Conservation (phyloP, 2,113 vertebrate genomes). For the Leucoraja erinaceus region DNA sequence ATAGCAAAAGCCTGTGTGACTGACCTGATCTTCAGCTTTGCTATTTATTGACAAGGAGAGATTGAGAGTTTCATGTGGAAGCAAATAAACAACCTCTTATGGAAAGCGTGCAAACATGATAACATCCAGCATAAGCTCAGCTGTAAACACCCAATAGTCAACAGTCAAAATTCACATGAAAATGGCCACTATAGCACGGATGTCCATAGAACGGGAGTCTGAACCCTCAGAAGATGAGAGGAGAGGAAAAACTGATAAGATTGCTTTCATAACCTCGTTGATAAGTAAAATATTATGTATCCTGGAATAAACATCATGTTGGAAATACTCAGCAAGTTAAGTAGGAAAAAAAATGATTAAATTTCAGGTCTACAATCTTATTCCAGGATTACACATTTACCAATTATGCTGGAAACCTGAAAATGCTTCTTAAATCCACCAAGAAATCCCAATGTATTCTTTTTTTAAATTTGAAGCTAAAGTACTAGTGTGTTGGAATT, state of each 20-base stretch:
- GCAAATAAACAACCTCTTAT: not conserved
- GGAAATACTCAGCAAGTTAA: not conserved
- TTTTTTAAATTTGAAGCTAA: not conserved
- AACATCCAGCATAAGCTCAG: not conserved
- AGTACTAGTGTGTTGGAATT: not conserved
- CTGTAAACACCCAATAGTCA: not conserved
- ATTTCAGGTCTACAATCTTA: no score
- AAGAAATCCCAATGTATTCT: not conserved
- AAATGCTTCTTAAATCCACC: not conserved
- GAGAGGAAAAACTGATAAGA: not conserved
- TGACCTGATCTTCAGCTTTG: no score
- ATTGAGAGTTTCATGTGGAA: no score
- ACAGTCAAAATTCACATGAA: not conserved
- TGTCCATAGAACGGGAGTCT: not conserved
- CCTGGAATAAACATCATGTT: not conserved
- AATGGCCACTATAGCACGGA: not conserved
- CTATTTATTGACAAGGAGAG: no score
- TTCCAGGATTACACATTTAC: no score
- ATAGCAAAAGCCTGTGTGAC: no score
- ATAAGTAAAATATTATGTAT: not conserved
- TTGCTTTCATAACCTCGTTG: not conserved
- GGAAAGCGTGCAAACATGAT: not conserved
- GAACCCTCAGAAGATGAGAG: not conserved
- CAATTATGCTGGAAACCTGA: no score
- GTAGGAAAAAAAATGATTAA: not conserved